Evolutionary conservation across 2,888 invertebrate genomes (phyloP), one percentile per base, ranked within the genome.

Genomic region (Alsophila aescularia): DNA sequence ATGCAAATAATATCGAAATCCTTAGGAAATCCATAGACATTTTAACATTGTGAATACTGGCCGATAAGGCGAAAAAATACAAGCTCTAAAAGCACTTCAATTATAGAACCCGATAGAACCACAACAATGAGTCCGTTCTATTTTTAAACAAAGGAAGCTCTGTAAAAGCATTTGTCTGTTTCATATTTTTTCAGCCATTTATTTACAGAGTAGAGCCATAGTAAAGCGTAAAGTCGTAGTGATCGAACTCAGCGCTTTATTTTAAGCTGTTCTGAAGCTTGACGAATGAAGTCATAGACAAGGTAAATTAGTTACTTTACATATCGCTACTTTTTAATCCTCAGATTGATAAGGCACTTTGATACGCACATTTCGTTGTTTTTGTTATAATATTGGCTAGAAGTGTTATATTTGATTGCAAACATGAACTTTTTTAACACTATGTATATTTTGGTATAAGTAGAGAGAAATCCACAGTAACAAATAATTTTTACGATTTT

Each of bases 211-310:
- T 39, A 53, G 49, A n/a, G 60, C 51, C 62, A 68, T 68, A n/a
- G n/a, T n/a, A n/a, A n/a, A n/a, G n/a, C n/a, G n/a, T n/a, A 71
- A 66, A 51, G 52, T 56, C 50, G 15, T 66, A 62, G 70, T 73
- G 70, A 73, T 72, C 65, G 70, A 74, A 72, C 64, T 45, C 63
- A 62, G 63, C 66, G 66, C 67, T 74, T 67, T 68, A 67, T 71
- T 70, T 71, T 64, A 74, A 73, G 70, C 72, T 60, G 54, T 43
- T 21, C 39, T 51, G 69, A 70, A 75, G 70, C 73, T 69, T 78
- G 78, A 81, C 73, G 70, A 73, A 83, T 82, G 69, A 62, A 57
- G 60, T 69, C 66, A 78, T 72, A 74, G 81, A 73, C 69, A 65
- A 71, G 68, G 61, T 74, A 75, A 81, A 81, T 77, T 74, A 74